Evolutionary conservation across 2,888 invertebrate species (phyloP).

Genomic region (Beris morrisii): DNA sequence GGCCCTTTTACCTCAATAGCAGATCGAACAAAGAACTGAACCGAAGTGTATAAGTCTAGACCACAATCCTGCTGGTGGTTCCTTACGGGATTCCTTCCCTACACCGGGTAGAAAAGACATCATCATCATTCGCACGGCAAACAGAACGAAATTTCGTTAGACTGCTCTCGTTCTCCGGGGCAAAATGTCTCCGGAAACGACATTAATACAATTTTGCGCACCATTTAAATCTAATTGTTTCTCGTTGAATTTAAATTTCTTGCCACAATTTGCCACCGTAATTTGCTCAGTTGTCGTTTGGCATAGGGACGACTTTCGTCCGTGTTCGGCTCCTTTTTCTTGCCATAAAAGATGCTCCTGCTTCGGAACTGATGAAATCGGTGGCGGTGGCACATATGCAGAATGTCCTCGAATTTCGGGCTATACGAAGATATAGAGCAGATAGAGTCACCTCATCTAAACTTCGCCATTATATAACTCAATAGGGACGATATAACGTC

Average conservation of each 20-base stretch:
- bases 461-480: slow-evolving; percentile 36
- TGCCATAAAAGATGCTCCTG: too few species aligned
- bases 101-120: too few species aligned
- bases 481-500: slow-evolving; percentile 36
- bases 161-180: slow-evolving; percentile 8
- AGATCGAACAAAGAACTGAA: too few species aligned
- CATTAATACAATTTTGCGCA: slow-evolving; percentile 41
- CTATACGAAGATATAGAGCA: slow-evolving; percentile 14
- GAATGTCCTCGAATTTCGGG: too few species aligned
- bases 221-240: slow-evolving; percentile 40
- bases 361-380: too few species aligned
- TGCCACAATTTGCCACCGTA: slow-evolving; percentile 39
- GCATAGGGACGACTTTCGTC: background rate
- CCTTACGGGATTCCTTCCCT: too few species aligned
- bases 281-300: slow-evolving; percentile 37
- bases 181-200: slow-evolving; percentile 32
- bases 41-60: too few species aligned
- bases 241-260: slow-evolving; percentile 39
- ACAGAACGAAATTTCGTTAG: slow-evolving; percentile 25
- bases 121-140: slow-evolving; percentile 18
- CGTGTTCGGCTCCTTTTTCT: too few species aligned
- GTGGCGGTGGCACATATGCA: too few species aligned
- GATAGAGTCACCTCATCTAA: slow-evolving; percentile 34
- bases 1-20: too few species aligned
- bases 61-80: too few species aligned